A percentile compares a stretch with the other conserved stretches of the same genome.
phyloP scores from a whole-genome alignment of 1,140 invertebrate genomes.

The Dreissena polymorpha region DNA sequence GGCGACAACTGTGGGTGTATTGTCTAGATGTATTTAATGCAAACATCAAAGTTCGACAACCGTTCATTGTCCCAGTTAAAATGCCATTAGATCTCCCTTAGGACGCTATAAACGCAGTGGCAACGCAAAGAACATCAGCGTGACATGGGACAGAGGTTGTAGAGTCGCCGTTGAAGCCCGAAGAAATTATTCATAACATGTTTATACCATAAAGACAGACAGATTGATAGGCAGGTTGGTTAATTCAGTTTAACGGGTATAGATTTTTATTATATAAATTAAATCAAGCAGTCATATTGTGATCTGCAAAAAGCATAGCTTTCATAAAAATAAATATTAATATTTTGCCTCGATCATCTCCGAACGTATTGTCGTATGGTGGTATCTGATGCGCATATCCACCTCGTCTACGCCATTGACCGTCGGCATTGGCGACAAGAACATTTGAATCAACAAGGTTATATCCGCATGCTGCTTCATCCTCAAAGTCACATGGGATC shows the following conservation, averaged over 20 bases:
- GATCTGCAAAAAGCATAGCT: neutral
- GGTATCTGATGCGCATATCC: constrained; percentile 24
- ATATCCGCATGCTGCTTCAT: neutral
- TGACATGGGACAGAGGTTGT: neutral
- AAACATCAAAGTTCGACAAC: no score
- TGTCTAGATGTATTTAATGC: no score
- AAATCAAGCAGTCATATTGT: neutral
- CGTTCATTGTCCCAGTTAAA: no score
- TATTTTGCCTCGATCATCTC: neutral
- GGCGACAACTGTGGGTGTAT: no score
- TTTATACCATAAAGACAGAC: neutral
- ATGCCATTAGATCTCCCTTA: no score
- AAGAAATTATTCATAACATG: neutral
- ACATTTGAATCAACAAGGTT: no score
- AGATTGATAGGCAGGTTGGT: neutral
- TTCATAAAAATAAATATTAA: neutral
- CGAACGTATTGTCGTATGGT: constrained; percentile 14
- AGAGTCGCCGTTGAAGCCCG: neutral
- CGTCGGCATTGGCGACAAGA: neutral
- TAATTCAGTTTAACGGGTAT: neutral
- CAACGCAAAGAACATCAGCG: no score
- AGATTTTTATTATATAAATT: neutral
- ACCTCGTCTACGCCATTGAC: neutral
- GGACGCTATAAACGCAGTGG: no score
- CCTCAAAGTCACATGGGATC: constrained; percentile 23